A percentile compares a stretch with the other conserved stretches of the same genome.
Conservation (phyloP, 2,797 vertebrate species). For the Spinus pinus region DNA sequence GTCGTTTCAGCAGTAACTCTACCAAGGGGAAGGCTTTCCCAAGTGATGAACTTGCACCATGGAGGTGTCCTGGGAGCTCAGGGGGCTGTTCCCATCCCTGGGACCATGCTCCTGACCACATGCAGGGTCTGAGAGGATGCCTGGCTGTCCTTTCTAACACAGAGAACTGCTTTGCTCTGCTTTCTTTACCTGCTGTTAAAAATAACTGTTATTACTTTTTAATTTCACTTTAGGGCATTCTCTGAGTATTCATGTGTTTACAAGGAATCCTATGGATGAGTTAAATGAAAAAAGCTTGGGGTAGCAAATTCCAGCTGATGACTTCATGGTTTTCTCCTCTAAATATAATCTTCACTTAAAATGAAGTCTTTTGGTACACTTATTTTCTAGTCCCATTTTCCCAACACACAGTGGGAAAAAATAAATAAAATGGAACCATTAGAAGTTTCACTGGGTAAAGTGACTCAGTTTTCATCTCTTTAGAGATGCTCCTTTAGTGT, state of each 20-base stretch:
- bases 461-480: neutral
- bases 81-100: neutral
- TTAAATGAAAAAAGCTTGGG: neutral
- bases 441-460: neutral
- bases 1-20: neutral
- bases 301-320: constrained; percentile 10
- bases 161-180: neutral
- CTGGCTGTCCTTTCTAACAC: neutral
- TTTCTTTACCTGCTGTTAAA: constrained; percentile 36
- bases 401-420: neutral
- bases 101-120: fast-evolving
- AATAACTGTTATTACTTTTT: constrained; percentile 60
- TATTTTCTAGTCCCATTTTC: neutral
- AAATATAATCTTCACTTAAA: neutral
- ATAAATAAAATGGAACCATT: neutral
- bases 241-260: constrained; percentile 9
- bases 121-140: neutral
- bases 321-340: neutral
- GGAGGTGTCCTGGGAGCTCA: neutral
- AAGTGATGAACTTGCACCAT: neutral
- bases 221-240: constrained; percentile 41
- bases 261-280: neutral
- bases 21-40: neutral
- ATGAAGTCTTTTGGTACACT: neutral
- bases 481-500: neutral